A percentile compares a stretch with the other conserved stretches of the same genome.
phyloP scores from a whole-genome alignment of 2,797 vertebrate genomes.

The Gymnopithys bicolor region DNA sequence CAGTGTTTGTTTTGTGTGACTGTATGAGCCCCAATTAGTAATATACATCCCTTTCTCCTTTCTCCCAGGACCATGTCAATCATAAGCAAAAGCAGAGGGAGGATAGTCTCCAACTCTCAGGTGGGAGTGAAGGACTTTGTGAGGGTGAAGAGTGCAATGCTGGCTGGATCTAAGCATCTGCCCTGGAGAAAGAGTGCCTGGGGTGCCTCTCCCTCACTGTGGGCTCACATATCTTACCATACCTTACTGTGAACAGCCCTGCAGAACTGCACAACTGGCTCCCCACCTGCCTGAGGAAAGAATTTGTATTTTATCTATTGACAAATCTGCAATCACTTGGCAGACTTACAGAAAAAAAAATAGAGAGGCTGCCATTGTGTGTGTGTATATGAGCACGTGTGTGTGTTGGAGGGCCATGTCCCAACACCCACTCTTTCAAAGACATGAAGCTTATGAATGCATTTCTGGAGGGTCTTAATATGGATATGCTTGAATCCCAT shows the following conservation, averaged over 20 bases:
- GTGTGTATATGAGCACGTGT: fast-evolving
- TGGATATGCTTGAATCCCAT: not conserved
- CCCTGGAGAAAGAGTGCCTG: not conserved
- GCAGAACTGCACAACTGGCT: not conserved
- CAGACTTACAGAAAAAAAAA: not conserved
- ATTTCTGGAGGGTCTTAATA: not conserved
- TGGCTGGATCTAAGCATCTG: not conserved
- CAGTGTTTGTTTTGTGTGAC: not conserved
- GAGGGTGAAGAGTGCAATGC: not conserved
- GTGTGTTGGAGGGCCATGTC: not conserved
- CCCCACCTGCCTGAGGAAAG: not conserved
- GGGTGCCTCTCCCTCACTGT: not conserved
- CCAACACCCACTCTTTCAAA: not conserved
- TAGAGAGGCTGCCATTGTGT: not conserved
- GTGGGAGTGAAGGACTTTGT: not conserved
- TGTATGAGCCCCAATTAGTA: not conserved
- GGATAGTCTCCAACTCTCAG: not conserved
- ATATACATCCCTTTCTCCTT: not conserved
- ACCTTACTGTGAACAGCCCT: not conserved
- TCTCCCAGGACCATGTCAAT: not conserved
- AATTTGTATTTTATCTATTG: not conserved
- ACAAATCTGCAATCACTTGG: not conserved
- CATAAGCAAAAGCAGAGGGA: not conserved
- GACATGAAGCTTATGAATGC: not conserved
- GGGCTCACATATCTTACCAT: not conserved